Base-by-base conservation (phyloP, 2,113 vertebrate genomes). In the Cricetomys ansorgei region DNA sequence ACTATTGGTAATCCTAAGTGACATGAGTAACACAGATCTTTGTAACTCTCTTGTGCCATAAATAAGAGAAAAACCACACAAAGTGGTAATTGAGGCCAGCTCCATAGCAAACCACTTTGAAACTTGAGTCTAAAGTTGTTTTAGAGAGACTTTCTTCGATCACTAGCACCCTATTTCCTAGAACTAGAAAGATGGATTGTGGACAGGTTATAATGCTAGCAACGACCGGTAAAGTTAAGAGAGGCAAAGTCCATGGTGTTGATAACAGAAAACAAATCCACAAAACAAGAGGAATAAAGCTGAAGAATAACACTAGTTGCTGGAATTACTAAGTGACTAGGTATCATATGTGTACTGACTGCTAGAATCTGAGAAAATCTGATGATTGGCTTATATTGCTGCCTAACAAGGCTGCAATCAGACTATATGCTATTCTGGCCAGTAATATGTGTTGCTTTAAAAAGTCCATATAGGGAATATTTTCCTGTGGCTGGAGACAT, bases 61-160 rank as follows among this genome's bases (percentile, higher is more conserved):
- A 45, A 73, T 9, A 88, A 95, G 72, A 85, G 72, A 48, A 75
- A n/a, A 37, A 70, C 43, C 81, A 75, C 92, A 92, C n/a, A n/a
- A n/a, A 16, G 16, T 50, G 1, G 7, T 27, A 31, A 89, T 17
- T 31, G 10, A 91, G 91, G 70, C 15, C 27, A 88, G 27, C 34
- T 80, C 64, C 17, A 34, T 19, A n/a, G 81, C 62, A 55, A 69
- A 7, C 3, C 27, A 34, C 19, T 83, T 34, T 37, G 69, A 94
- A 92, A 81, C 1, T 13, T 4, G 57, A n/a, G n/a, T 43, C 50
- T 25, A 80, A 77, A 17, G 23, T 21, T 92, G 79, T 31, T 92
- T 53, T 21, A 43, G 37, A 93, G 21, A n/a, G 67, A 21, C 75
- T 72, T 29, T 90, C 34, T n/a, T 37, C 15, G n/a, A 37, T 86